phyloP scores from a whole-genome alignment of 2,888 invertebrate genomes.

The Sceliomorpha sp. region DNA sequence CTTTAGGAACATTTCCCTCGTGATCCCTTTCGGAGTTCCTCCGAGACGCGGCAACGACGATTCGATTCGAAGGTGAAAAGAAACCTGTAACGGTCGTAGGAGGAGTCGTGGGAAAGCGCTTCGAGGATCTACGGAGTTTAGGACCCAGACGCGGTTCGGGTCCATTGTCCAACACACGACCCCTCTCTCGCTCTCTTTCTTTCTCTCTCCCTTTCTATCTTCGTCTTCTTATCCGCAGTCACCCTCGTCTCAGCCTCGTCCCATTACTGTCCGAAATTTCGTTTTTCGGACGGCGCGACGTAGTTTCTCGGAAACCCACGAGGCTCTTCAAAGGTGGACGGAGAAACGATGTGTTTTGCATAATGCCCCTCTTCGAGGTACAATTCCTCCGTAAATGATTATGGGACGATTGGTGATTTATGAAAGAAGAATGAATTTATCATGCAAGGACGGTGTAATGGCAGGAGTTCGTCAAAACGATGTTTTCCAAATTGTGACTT shows the following conservation, averaged over 20 bases:
- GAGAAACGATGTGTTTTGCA: conserved; percentile 4
- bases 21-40: conserved; percentile 43
- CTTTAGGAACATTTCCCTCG: conserved; percentile 45
- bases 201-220: conserved; percentile 21
- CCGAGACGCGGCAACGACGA: conserved; percentile 38
- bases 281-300: conserved; percentile 20
- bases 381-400: too few relatives aligned
- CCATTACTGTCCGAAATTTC: conserved; percentile 37
- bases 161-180: conserved; percentile 70
- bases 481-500: too few relatives aligned
- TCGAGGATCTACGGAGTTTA: conserved; percentile 63
- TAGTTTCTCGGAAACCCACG: conserved; percentile 36
- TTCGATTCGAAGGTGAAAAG: conserved; percentile 63
- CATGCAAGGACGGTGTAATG: too few relatives aligned
- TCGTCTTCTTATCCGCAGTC: conserved; percentile 14
- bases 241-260: conserved; percentile 14
- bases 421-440: too few relatives aligned
- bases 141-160: conserved; percentile 58
- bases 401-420: too few relatives aligned
- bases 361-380: too few relatives aligned
- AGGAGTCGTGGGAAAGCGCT: conserved; percentile 75
- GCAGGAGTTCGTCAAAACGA: too few relatives aligned
- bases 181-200: conserved; percentile 23
- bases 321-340: conserved; percentile 32
- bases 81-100: conserved; percentile 76